These are phyloP conservation scores for Tetragnatha montana DNA, from an alignment of 2,888 invertebrate genomes.

Conservation along the genomic window DNA sequence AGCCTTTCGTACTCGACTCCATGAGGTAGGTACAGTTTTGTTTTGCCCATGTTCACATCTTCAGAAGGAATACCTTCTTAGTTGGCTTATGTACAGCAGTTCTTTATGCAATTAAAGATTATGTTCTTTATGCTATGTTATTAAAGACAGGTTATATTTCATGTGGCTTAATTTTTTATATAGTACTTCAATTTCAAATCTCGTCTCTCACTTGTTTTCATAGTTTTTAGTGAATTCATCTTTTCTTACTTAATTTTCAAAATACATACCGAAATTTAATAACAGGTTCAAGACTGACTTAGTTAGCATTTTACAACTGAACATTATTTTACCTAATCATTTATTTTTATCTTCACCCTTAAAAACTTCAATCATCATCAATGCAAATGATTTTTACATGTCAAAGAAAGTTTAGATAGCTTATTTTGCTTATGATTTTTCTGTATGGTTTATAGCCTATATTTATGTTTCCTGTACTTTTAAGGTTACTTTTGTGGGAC, in stretches of 20 bases:
- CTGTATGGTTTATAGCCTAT: not conserved
- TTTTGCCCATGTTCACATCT: not conserved
- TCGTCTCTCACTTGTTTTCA: not conserved
- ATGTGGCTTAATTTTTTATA: not conserved
- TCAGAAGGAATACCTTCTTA: not conserved
- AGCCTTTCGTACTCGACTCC: constrained; percentile 94
- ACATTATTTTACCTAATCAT: too few relatives aligned
- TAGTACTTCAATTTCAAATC: too few relatives aligned
- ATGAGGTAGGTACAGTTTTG: constrained; percentile 80
- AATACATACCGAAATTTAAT: too few relatives aligned
- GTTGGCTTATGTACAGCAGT: not conserved
- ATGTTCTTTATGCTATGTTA: too few relatives aligned
- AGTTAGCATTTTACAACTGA: too few relatives aligned
- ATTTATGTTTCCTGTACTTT: constrained; percentile 21
- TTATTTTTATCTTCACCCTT: too few relatives aligned
- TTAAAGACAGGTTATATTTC: too few relatives aligned
- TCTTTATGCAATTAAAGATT: not conserved
- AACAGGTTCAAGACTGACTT: too few relatives aligned
- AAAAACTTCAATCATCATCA: too few relatives aligned
- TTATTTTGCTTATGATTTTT: not conserved
- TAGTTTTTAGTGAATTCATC: not conserved
- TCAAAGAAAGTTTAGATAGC: too few relatives aligned
- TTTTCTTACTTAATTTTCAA: too few relatives aligned
- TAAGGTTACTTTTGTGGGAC: constrained; percentile 93
- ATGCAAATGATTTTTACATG: too few relatives aligned